Evolutionary conservation across 2,797 vertebrate species (phyloP).

Genomic region (Platyrinchus mystaceus): DNA sequence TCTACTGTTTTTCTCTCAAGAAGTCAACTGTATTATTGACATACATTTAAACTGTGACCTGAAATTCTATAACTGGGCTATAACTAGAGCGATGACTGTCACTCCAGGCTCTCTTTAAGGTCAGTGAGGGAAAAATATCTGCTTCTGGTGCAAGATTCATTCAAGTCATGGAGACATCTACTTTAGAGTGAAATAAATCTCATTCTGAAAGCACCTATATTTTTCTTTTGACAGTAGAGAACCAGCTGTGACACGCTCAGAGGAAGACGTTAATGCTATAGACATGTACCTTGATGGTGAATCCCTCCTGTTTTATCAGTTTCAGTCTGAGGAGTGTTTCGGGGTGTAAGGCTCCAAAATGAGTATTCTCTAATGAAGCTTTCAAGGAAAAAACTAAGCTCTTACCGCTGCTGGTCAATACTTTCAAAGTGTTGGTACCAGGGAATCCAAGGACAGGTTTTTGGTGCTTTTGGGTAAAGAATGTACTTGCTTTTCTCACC

Average conservation of each 20-base stretch:
- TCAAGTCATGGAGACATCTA: neutral
- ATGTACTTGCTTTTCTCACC: neutral
- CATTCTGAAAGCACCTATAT: neutral
- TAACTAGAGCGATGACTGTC: neutral
- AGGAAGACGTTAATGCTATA: neutral
- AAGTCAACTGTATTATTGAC: neutral
- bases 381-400: neutral
- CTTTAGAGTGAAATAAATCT: neutral
- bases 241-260: neutral
- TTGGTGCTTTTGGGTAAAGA: neutral
- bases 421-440: neutral
- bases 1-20: neutral
- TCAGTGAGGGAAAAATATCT: neutral
- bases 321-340: neutral
- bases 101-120: neutral
- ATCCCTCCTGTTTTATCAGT: neutral
- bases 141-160: neutral
- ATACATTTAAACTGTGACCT: neutral
- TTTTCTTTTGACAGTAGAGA: neutral
- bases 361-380: neutral
- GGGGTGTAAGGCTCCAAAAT: neutral
- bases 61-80: neutral
- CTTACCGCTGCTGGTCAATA: neutral
- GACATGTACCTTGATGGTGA: neutral
- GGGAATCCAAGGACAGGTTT: rapidly evolving